These are phyloP conservation scores for Heliornis fulica DNA, from an alignment of 2,113 vertebrate species.

Conservation along the genomic window DNA sequence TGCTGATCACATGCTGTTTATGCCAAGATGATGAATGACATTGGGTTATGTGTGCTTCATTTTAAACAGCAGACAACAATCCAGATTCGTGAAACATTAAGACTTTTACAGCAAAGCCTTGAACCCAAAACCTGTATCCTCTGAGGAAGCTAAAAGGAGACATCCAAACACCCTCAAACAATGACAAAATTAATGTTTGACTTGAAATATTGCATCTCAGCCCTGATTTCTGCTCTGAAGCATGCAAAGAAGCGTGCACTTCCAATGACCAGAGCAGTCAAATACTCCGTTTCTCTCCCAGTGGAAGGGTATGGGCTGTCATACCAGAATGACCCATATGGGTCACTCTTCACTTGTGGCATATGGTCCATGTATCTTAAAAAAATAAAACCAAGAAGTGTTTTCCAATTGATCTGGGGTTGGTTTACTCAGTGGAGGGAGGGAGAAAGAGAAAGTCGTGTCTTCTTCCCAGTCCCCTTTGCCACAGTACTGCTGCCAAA, in stretches of 20 bases:
- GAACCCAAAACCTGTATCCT: neutral
- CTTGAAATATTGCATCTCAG: neutral
- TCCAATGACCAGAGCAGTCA: neutral
- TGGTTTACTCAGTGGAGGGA: neutral
- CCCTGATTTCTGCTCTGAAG: neutral
- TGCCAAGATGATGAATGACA: neutral
- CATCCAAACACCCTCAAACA: neutral
- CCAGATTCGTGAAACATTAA: neutral
- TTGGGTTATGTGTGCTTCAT: neutral
- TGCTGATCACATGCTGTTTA: neutral
- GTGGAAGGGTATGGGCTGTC: neutral
- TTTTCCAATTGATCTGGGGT: neutral
- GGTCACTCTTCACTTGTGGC: neutral
- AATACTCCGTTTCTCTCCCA: neutral
- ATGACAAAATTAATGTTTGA: neutral
- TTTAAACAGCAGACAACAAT: neutral
- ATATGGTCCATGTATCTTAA: neutral
- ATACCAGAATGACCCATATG: neutral
- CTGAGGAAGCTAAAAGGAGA: neutral
- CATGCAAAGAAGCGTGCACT: neutral
- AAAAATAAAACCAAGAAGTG: neutral
- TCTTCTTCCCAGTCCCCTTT: constrained; percentile 21
- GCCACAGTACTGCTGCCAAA: constrained; percentile 65
- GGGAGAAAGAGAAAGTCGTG: neutral
- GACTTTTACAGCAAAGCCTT: neutral